Evolutionary conservation across 2,888 invertebrate species (phyloP), one percentile per base, ranked within the genome.

Genomic region (Spilarctia lutea): DNA sequence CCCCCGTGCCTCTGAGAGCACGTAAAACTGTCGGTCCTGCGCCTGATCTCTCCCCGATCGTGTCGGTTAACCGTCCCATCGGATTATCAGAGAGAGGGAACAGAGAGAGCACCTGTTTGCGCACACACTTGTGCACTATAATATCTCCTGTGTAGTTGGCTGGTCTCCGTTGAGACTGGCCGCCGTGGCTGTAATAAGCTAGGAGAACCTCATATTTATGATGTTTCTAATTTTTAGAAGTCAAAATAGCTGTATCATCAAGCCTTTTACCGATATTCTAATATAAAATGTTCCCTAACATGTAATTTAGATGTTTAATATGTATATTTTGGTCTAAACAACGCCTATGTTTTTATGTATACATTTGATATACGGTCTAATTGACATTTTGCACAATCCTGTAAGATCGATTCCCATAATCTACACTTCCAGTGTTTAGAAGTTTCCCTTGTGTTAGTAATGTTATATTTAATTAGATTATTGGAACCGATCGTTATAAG

Each of bases 321-420:
- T 65, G 30, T 65, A 68, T 68, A 68, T 48, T n/a, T 48, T 48
- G 20, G 6, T 45, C 18, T 30, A 18, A 56, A 56, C n/a, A n/a
- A 56, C 24, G 52, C 52, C 10, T n/a, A 56, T 11, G 52, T n/a
- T 56, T 52, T 56, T 56, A 56, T n/a, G 52, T n/a, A n/a, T 10
- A 24, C 7, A 52, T 52, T n/a, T 11, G 11, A 56, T 56, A n/a
- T 10, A 56, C 52, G 24, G n/a, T 56, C n/a, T n/a, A 24, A 30
- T 30, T 30, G 0, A 63, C 18, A 30, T 2, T 63, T 83, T 85
- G 83, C 86, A 82, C 86, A 84, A 81, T 84, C 83, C 86, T 83
- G 79, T 78, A 74, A 63, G 65, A 27, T 45, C 39, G 71, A 65
- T 77, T 65, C 56, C 67, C 68, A 65, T 65, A 69, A 48, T 35